Evolutionary conservation across 2,113 vertebrate genomes (phyloP).

Genomic region (Mus musculus): DNA sequence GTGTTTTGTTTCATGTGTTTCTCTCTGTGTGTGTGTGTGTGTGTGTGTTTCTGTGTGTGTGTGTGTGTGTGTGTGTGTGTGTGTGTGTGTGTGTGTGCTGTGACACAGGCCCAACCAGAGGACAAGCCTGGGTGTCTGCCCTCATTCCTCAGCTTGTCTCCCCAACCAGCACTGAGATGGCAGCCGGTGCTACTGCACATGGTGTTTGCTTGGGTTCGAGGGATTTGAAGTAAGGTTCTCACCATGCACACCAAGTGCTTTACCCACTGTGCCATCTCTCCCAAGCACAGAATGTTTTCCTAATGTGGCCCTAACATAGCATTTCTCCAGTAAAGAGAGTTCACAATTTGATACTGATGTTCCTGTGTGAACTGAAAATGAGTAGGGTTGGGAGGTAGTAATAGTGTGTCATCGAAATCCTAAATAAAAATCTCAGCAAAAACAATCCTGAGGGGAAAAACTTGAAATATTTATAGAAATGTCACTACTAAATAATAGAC

Average conservation of each 20-base stretch:
- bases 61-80: not conserved
- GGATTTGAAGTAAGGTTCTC: not conserved
- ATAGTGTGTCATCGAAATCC: constrained; percentile 10
- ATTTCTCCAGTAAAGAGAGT: constrained; percentile 49
- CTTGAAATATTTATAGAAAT: constrained; percentile 5
- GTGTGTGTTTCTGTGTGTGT: not conserved
- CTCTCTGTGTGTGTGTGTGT: not conserved
- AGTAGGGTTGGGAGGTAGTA: not conserved
- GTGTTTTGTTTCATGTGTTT: not conserved
- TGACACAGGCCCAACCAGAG: not conserved
- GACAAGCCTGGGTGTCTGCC: not conserved
- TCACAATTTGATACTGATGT: constrained; percentile 24
- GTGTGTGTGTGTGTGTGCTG: not conserved
- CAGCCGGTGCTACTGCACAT: not conserved
- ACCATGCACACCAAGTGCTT: not conserved
- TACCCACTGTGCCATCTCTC: not conserved
- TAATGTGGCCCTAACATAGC: not conserved
- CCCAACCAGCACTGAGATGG: not conserved
- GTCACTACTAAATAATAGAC: not conserved
- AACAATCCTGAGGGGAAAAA: not conserved
- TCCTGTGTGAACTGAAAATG: not conserved
- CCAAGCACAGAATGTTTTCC: too few relatives aligned
- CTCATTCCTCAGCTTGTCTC: too few relatives aligned
- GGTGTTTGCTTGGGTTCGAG: not conserved
- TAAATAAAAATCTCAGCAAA: constrained; percentile 24